Evolutionary conservation across 1,140 invertebrate genomes (phyloP).

Genomic region (Limonius californicus): DNA sequence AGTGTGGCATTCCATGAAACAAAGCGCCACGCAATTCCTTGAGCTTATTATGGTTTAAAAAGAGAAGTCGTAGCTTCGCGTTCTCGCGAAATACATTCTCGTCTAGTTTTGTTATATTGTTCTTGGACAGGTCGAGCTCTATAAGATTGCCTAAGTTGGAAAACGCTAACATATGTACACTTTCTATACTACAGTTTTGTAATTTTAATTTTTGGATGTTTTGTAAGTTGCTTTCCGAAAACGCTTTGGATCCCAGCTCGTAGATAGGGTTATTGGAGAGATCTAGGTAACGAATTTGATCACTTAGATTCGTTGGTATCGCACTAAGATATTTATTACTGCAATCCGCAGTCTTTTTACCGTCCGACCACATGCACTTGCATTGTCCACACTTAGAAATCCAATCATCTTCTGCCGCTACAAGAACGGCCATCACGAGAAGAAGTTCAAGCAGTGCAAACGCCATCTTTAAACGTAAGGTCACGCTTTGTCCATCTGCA

Average conservation of each 20-base stretch:
- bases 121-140: conserved; percentile 79
- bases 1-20: conserved; percentile 67
- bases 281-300: conserved; percentile 73
- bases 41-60: conserved; percentile 70
- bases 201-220: conserved; percentile 79
- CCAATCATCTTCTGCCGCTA: conserved; percentile 52
- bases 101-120: conserved; percentile 65
- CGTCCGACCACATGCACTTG: conserved; percentile 74
- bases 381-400: conserved; percentile 56
- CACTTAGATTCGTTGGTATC: conserved; percentile 66
- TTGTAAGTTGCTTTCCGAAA: conserved; percentile 63
- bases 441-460: conserved; percentile 20
- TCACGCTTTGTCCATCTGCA: conserved; percentile 2
- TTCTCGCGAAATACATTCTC: conserved; percentile 68
- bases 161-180: conserved; percentile 69
- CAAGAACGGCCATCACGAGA: conserved; percentile 20
- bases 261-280: conserved; percentile 68
- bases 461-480: background rate
- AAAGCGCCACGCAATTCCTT: conserved; percentile 66
- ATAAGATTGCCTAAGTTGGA: conserved; percentile 74
- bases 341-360: conserved; percentile 80
- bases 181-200: conserved; percentile 65
- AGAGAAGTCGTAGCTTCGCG: conserved; percentile 62
- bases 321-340: conserved; percentile 51
- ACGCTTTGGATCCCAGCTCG: conserved; percentile 62